Base-by-base conservation (phyloP, 2,797 vertebrate species). In the Sebastes miniatus region DNA sequence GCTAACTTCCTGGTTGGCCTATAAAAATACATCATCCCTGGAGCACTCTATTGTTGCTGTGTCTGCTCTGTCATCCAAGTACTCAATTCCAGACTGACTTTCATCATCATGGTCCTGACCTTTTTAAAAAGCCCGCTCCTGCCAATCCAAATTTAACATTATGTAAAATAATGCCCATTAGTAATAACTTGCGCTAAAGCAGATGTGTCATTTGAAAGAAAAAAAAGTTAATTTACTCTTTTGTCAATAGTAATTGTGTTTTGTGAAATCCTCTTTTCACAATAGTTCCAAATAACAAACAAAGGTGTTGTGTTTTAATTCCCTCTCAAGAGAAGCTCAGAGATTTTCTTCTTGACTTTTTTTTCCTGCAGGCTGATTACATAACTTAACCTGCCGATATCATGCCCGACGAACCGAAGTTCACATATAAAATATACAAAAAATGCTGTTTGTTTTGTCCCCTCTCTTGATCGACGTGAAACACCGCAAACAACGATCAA, bases 241-340 rank as follows among this genome's bases (percentile, higher is more conserved):
- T 57, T 63, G 47, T 67, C 68, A 56, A 25, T 81, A 59, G 20
- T 54, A 75, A 64, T 78, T 32, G 54, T 72, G 32, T 52, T 62
- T 68, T 43, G 32, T 32, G 47, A 79, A 76, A 76, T 73, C 13
- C 20, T 54, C 68, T 66, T 69, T 79, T 76, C 58, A 54, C 22
- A 56, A 24, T 47, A 32, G 43, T 54, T 75, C 34, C 34, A 66
- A 62, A 69, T 39, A 66, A 65, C 16, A 80, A 75, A 58, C 61
- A 76, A 73, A 77, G 54, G 25, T 2, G 0, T 5, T 72, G 36
- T 36, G 22, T 66, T 77, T 76, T 2, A 67, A 66, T 80, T 14
- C 20, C 29, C 18, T 31, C 27, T 63, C 22, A 14, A 59, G 54
- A 70, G n/a, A 74, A n/a, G 31, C 34, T 56, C 31, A 24, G 7